Conservation (phyloP, 2,797 vertebrate genomes). For the Epinephelus malabaricus region DNA sequence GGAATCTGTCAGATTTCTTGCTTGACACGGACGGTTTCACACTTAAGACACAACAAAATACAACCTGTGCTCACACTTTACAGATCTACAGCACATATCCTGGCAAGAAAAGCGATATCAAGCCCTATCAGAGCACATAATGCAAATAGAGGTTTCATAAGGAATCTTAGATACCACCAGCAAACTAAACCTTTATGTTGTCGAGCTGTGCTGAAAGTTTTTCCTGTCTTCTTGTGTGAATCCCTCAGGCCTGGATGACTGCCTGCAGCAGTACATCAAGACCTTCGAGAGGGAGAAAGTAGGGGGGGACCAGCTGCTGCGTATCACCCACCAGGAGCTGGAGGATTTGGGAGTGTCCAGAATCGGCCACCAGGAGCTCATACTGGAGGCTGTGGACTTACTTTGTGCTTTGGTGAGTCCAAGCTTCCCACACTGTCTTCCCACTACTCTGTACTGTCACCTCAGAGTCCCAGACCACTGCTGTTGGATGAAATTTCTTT, state of each 20-base stretch:
- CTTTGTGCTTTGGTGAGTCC: constrained; percentile 96
- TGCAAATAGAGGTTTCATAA: constrained; percentile 47
- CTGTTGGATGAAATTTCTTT: constrained; percentile 31
- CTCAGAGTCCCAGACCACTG: constrained; percentile 19
- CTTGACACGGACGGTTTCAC: constrained; percentile 55
- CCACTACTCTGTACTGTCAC: constrained; percentile 32
- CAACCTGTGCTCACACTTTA: constrained; percentile 57
- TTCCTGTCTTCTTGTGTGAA: constrained; percentile 29
- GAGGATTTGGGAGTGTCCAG: constrained; percentile 98
- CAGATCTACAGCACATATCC: constrained; percentile 44
- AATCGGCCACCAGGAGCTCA: constrained; percentile 99
- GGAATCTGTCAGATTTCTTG: constrained; percentile 63
- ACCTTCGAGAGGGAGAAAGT: constrained; percentile 98
- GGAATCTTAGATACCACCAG: constrained; percentile 15
- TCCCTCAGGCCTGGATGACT: constrained; percentile 95
- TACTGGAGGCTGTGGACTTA: constrained; percentile 98
- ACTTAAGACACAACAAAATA: constrained; percentile 49
- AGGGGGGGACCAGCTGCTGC: constrained; percentile 95
- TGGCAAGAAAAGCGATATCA: constrained; percentile 28
- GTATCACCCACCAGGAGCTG: constrained; percentile 98
- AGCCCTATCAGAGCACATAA: constrained; percentile 27
- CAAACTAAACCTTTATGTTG: constrained; percentile 20
- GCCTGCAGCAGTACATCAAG: constrained; percentile 98
- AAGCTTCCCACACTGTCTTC: constrained; percentile 45
- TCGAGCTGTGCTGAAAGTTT: constrained; percentile 40